phyloP scores from a whole-genome alignment of 2,113 vertebrate genomes.

The Chloroceryle aenea region DNA sequence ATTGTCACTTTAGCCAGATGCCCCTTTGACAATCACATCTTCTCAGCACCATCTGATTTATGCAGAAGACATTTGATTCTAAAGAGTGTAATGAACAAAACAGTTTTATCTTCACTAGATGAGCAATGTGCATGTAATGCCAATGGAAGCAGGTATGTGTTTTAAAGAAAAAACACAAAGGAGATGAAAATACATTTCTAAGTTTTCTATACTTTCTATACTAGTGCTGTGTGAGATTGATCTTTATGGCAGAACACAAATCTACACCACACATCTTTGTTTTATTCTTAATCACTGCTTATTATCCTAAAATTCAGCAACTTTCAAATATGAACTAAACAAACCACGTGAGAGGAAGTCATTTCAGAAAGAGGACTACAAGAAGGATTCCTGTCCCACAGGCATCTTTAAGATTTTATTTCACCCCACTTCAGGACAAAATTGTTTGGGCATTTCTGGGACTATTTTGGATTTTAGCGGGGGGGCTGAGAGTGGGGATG shows the following conservation, averaged over 20 bases:
- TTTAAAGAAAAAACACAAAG: neutral
- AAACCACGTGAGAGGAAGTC: neutral
- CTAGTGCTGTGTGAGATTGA: neutral
- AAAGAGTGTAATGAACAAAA: neutral
- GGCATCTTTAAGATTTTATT: neutral
- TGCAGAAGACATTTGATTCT: neutral
- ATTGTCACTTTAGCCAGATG: neutral
- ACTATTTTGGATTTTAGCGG: no score
- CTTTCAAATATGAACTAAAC: neutral
- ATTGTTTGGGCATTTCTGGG: neutral
- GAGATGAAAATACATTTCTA: neutral
- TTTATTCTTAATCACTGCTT: neutral
- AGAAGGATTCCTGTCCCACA: neutral
- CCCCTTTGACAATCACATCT: neutral
- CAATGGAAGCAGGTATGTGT: neutral
- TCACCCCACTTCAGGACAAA: neutral
- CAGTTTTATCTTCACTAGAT: neutral
- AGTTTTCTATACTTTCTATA: neutral
- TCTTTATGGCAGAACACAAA: neutral
- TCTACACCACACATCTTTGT: neutral
- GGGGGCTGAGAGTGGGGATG: fast-evolving
- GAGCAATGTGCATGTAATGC: fast-evolving
- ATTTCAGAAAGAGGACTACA: neutral
- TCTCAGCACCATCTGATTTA: neutral
- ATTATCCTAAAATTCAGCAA: neutral